phyloP scores from a whole-genome alignment of 2,113 vertebrate species.

The Mobula hypostoma region DNA sequence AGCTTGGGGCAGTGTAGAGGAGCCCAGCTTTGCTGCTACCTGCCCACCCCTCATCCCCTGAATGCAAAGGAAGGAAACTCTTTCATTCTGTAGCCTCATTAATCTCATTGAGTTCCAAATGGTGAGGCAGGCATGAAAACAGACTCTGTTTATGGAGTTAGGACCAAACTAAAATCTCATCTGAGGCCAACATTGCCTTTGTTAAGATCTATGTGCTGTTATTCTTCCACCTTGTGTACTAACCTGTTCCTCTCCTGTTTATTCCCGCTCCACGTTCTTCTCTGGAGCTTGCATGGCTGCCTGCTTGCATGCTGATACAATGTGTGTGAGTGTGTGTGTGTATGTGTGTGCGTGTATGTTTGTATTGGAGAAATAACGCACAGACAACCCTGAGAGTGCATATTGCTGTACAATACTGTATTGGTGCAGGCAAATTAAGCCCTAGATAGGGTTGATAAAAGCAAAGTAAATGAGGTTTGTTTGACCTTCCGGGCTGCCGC shows the following conservation, averaged over 20 bases:
- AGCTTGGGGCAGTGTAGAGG: constrained; percentile 1
- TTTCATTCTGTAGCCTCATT: background rate
- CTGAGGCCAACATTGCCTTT: constrained; percentile 34
- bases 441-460: background rate
- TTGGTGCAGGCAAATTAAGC: background rate
- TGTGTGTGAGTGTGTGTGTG: background rate
- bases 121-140: background rate
- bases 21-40: constrained; percentile 23
- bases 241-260: background rate
- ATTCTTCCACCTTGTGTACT: constrained; percentile 11
- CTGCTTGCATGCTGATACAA: constrained; percentile 13
- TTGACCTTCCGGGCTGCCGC: background rate
- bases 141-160: background rate
- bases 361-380: background rate
- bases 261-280: background rate
- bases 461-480: background rate
- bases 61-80: background rate
- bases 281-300: constrained; percentile 14
- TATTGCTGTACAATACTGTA: constrained; percentile 16
- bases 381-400: background rate
- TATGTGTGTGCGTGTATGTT: no score
- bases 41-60: background rate
- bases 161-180: background rate
- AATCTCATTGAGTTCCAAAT: background rate
- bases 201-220: constrained; percentile 12